phyloP scores from a whole-genome alignment of 2,888 invertebrate species.

The Xanthia icteritia region DNA sequence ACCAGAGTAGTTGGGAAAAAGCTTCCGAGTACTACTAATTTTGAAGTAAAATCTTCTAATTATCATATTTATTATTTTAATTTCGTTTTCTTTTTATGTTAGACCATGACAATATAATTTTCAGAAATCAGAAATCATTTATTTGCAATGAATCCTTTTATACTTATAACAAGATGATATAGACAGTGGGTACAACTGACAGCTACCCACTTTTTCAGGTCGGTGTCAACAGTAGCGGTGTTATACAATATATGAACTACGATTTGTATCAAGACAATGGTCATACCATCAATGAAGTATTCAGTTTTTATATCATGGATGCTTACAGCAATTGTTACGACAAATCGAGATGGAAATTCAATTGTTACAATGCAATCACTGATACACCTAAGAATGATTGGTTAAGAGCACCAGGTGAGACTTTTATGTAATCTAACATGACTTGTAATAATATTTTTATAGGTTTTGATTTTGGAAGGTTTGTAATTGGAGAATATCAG shows the following conservation, averaged over 20 bases:
- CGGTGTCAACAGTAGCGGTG: conserved; percentile 82
- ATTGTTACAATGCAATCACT: conserved; percentile 70
- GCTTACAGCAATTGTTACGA: conserved; percentile 75
- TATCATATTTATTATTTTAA: too few species aligned
- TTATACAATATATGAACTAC: conserved; percentile 88
- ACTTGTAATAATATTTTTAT: not conserved
- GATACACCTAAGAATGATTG: conserved; percentile 78
- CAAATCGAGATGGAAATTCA: conserved; percentile 73
- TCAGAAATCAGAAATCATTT: too few species aligned
- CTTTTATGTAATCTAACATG: conserved; percentile 31
- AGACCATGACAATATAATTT: not conserved
- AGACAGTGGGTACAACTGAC: not conserved
- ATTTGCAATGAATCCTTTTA: too few species aligned
- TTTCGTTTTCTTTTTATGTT: too few species aligned
- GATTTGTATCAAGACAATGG: conserved; percentile 88
- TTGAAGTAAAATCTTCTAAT: conserved; percentile 73
- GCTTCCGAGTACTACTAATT: conserved; percentile 80
- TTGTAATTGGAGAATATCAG: not conserved
- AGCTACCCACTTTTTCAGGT: conserved; percentile 60
- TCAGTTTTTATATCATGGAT: conserved; percentile 51
- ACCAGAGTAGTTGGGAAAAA: conserved; percentile 90
- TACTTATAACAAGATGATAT: too few species aligned
- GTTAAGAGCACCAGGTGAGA: conserved; percentile 77
- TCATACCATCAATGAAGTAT: conserved; percentile 71
- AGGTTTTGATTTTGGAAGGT: not conserved